These are phyloP conservation scores for Coendou prehensilis DNA, from an alignment of 2,797 vertebrate genomes.

Conservation along the genomic window DNA sequence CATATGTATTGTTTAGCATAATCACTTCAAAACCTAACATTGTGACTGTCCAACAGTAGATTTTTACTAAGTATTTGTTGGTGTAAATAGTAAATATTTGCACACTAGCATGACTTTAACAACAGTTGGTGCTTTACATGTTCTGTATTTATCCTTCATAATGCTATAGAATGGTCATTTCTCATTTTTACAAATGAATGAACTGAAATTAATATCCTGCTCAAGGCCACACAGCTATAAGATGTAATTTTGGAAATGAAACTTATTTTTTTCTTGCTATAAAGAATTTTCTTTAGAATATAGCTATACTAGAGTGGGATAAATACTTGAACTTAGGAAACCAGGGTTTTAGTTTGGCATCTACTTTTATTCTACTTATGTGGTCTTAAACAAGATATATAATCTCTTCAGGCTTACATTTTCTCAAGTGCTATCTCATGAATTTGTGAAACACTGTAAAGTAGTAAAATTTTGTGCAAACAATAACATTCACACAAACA, in stretches of 20 bases:
- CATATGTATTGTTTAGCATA: neutral
- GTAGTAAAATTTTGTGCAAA: neutral
- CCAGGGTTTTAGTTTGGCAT: neutral
- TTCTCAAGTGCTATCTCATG: neutral
- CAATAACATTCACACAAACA: neutral
- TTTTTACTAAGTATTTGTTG: slow-evolving; percentile 1
- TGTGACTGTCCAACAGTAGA: neutral
- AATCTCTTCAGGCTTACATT: neutral
- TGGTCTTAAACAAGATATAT: neutral
- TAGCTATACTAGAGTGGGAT: neutral
- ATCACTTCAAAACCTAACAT: neutral
- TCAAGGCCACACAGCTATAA: neutral
- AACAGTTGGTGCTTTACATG: neutral
- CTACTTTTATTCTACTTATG: neutral
- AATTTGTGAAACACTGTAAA: slow-evolving; percentile 38
- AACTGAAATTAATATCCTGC: neutral
- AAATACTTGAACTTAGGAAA: neutral
- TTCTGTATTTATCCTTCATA: neutral
- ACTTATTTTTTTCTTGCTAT: neutral
- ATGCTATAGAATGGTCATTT: neutral
- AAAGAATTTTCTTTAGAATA: slow-evolving; percentile 2
- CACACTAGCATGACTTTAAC: neutral
- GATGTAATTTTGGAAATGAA: neutral
- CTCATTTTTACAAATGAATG: neutral
- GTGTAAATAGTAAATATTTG: slow-evolving; percentile 36